Percentiles rank a stretch among this genome's conserved stretches.
Conservation (phyloP, 2,113 vertebrate species). For the Tychaedon coryphoeus region DNA sequence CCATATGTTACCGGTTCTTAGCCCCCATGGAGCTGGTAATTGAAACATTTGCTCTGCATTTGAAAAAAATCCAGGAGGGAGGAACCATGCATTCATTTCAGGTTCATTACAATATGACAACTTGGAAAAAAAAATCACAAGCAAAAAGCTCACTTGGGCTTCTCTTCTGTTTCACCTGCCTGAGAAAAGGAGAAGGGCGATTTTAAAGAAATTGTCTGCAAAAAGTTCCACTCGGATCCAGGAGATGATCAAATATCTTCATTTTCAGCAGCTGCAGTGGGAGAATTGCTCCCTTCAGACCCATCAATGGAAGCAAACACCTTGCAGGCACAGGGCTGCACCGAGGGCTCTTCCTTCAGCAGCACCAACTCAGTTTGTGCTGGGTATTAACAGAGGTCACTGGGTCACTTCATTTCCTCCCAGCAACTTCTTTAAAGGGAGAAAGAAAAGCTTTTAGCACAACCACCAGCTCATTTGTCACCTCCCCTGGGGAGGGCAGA, state of each 20-base stretch:
- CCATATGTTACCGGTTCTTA: not conserved
- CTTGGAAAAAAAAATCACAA: not conserved
- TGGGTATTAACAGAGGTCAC: slow-evolving; percentile 39
- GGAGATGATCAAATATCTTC: slow-evolving; percentile 40
- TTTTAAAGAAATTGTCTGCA: not conserved
- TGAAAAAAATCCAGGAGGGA: not conserved
- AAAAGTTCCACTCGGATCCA: not conserved
- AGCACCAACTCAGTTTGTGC: not conserved
- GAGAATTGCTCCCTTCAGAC: slow-evolving; percentile 38
- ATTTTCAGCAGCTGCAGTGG: slow-evolving; percentile 10
- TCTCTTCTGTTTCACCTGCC: not conserved
- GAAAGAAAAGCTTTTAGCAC: slow-evolving; percentile 41
- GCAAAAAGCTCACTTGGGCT: not conserved
- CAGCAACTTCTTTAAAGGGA: slow-evolving; percentile 37
- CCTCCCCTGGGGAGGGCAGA: slow-evolving; percentile 8
- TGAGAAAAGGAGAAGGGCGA: not conserved
- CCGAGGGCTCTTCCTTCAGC: slow-evolving; percentile 21
- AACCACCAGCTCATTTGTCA: slow-evolving; percentile 19
- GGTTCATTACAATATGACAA: not conserved
- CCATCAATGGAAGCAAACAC: slow-evolving; percentile 31
- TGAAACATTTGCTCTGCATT: not conserved
- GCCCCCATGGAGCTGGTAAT: not conserved
- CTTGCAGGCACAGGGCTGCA: slow-evolving; percentile 41
- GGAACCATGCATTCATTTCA: not conserved
- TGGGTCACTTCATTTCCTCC: slow-evolving; percentile 60